Base-by-base conservation (phyloP, 2,888 invertebrate genomes). In the Aproaerema taeniolella region DNA sequence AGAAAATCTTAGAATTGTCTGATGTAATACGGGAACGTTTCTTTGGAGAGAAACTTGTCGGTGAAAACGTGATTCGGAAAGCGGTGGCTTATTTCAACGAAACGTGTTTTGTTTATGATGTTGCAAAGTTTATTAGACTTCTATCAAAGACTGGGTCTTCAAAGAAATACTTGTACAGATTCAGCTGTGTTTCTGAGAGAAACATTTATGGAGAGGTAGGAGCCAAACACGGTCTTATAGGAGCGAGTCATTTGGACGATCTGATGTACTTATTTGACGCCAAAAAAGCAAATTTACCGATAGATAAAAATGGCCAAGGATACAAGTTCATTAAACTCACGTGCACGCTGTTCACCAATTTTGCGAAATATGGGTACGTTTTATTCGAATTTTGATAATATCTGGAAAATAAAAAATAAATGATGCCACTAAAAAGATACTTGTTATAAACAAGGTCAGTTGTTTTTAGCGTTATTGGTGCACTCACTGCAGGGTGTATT, bases 171-270 rank as follows among this genome's bases (percentile, higher is more conserved):
- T 41, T 63, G 10, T 75, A 75, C 39, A 53, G 52, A 41, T 72
- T 79, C 26, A 60, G 68, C 0, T 58, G 66, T 35, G 30, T 55
- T 2, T 73, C 77, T 0, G 56, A 64, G 4, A 55, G 69, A 39
- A 76, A 75, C 41, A 42, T 69, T 2, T 67, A 52, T 17, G 61
- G 65, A 0, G 13, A 9, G 5, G 13, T 42, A 1, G 73, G 66
- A 1, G 24, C 41, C 0, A 60, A 62, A 30, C 65, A 66, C 26
- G 69, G 59, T 0, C 9, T 35, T 6, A 10, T 10, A 1, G 35
- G 35, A 8, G 61, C 71, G 0, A 28, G 64, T 1, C 80, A 79
- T 46, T 41, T 71, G 11, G 79, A 79, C n/a, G 79, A 79, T 33
- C 37, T 74, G 2, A 58, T 69, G 57, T 74, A 79, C 40, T 44